Evolutionary conservation across 2,113 vertebrate genomes (phyloP).

Genomic region (Elgaria multicarinata): DNA sequence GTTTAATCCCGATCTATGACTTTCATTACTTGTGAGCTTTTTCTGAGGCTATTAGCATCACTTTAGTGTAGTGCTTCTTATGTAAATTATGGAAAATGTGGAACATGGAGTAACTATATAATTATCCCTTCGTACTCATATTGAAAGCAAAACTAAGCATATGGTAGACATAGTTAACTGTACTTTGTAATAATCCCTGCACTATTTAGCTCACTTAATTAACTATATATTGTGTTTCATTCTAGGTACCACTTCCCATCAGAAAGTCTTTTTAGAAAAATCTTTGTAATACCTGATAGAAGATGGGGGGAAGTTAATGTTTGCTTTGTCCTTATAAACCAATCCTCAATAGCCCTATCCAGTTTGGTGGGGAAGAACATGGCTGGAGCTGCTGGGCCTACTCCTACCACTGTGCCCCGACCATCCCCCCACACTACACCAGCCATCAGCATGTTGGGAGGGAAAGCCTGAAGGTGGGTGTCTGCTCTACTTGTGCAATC

Average conservation of each 20-base stretch:
- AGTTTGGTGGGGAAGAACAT: not conserved
- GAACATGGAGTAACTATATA: constrained; percentile 41
- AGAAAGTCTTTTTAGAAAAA: constrained; percentile 24
- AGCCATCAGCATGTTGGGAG: not conserved
- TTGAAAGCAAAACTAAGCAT: constrained; percentile 52
- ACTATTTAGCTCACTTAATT: constrained; percentile 63
- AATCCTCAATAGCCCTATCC: not conserved
- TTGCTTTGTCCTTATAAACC: not conserved
- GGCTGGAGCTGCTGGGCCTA: not conserved
- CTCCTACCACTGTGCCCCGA: not conserved
- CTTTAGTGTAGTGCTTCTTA: constrained; percentile 46
- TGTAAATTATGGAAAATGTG: constrained; percentile 53
- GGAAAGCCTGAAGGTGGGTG: not conserved
- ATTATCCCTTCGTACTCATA: constrained; percentile 55
- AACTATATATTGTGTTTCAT: constrained; percentile 39
- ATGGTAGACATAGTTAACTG: constrained; percentile 56
- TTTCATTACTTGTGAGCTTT: constrained; percentile 57
- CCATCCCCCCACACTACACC: too few relatives aligned
- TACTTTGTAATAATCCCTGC: constrained; percentile 63
- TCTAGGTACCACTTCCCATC: constrained; percentile 36
- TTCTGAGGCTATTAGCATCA: constrained; percentile 51
- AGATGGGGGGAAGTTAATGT: constrained; percentile 9
- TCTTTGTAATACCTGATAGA: constrained; percentile 31
- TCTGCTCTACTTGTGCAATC: not conserved
- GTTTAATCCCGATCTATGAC: constrained; percentile 43